phyloP scores from a whole-genome alignment of 92 coral and sea anemone genomes.

The Bergia puertoricense region DNA sequence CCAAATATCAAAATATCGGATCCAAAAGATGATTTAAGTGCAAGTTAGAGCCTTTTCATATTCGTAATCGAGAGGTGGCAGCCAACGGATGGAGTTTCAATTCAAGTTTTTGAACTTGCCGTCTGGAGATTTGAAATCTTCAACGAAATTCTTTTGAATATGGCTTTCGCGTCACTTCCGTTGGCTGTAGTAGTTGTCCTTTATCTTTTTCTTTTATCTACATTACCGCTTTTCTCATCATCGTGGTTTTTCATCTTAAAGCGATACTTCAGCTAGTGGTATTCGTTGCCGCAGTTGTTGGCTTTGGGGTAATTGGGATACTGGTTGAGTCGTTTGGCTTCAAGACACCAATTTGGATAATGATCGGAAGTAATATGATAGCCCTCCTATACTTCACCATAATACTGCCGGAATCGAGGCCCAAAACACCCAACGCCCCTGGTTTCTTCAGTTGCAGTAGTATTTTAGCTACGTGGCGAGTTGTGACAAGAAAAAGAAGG shows the following conservation, averaged over 20 bases:
- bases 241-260: background rate
- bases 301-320: background rate
- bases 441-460: background rate
- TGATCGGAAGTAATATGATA: background rate
- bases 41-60: too few relatives aligned
- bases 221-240: too few relatives aligned
- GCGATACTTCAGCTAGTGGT: background rate
- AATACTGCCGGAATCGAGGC: background rate
- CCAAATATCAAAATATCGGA: too few relatives aligned
- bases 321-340: background rate
- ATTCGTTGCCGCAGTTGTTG: conserved; percentile 1
- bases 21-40: too few relatives aligned
- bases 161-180: too few relatives aligned
- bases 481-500: background rate
- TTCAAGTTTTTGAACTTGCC: too few relatives aligned
- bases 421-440: background rate
- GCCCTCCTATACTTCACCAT: background rate
- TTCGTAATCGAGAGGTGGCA: too few relatives aligned
- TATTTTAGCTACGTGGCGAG: background rate
- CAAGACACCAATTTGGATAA: background rate
- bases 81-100: too few relatives aligned
- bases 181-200: too few relatives aligned
- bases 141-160: too few relatives aligned
- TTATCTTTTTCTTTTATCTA: too few relatives aligned
- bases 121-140: too few relatives aligned